Evolutionary conservation across 2,888 invertebrate species (phyloP).

Genomic region (Microplitis manilae): DNA sequence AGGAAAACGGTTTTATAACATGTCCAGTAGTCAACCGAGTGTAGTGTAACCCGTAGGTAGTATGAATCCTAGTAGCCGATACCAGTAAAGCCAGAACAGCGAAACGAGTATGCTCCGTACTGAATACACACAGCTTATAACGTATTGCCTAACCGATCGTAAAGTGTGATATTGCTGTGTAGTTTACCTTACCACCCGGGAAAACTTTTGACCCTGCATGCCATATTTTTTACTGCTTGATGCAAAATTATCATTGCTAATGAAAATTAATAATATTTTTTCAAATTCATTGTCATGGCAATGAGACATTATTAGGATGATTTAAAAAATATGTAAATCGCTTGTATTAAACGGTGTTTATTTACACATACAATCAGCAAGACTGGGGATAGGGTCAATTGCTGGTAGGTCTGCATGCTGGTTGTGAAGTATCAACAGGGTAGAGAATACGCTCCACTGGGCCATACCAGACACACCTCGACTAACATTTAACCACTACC

Average conservation of each 20-base stretch:
- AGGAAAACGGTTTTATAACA: neutral
- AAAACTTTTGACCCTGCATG: constrained; percentile 52
- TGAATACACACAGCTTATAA: constrained; percentile 46
- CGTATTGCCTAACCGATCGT: constrained; percentile 59
- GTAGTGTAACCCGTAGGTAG: neutral
- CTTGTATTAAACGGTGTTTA: neutral
- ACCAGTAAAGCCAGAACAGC: neutral
- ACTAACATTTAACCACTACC: constrained; percentile 50
- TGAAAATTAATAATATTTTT: neutral
- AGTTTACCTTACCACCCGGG: constrained; percentile 44
- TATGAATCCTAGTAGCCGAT: neutral
- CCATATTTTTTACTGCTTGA: constrained; percentile 5
- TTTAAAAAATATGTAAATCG: neutral
- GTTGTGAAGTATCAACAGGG: constrained; percentile 37
- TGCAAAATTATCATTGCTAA: neutral
- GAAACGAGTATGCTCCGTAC: neutral
- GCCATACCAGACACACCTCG: constrained; percentile 67
- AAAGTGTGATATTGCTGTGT: constrained; percentile 58
- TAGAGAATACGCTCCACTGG: constrained; percentile 63
- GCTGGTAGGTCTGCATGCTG: constrained; percentile 42
- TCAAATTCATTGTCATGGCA: too few relatives aligned
- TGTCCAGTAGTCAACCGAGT: constrained; percentile 5
- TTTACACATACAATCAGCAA: neutral
- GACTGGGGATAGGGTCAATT: constrained; percentile 44
- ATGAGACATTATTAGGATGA: too few relatives aligned